phyloP scores from a whole-genome alignment of 1,140 invertebrate species.

The Heliothis subflexa region DNA sequence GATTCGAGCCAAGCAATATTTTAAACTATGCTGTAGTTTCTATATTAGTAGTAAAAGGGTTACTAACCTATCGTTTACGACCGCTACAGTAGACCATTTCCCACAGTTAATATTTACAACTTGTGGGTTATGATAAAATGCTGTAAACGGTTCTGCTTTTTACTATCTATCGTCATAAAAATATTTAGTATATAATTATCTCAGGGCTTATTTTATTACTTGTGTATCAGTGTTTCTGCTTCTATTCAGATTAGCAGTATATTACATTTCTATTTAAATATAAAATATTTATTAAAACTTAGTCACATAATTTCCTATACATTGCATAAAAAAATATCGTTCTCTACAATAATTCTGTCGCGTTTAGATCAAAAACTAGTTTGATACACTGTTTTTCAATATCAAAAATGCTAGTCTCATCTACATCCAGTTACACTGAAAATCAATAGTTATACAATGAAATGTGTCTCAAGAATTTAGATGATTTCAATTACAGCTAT shows the following conservation, averaged over 20 bases:
- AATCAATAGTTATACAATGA: too few relatives aligned
- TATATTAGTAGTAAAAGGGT: slow-evolving; percentile 12
- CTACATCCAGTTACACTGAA: too few relatives aligned
- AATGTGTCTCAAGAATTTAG: too few relatives aligned
- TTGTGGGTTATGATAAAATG: slow-evolving; percentile 32
- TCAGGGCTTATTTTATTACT: not conserved
- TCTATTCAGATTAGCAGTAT: not conserved
- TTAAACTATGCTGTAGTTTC: not conserved
- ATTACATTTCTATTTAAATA: not conserved
- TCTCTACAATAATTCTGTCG: too few relatives aligned
- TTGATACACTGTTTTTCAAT: too few relatives aligned
- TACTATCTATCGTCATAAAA: slow-evolving; percentile 9
- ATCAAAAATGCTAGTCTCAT: too few relatives aligned
- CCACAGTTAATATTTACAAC: slow-evolving; percentile 32
- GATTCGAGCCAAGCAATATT: not conserved
- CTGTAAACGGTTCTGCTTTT: slow-evolving; percentile 18
- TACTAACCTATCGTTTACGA: slow-evolving; percentile 25
- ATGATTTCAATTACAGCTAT: too few relatives aligned
- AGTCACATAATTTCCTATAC: too few relatives aligned
- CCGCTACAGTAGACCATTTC: not conserved
- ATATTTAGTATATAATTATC: slow-evolving; percentile 7
- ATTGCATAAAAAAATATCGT: too few relatives aligned
- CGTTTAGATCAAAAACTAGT: too few relatives aligned
- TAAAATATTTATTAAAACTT: not conserved
- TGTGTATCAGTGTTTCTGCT: not conserved